phyloP scores from a whole-genome alignment of 2,797 vertebrate species.

The Dromococcyx pavoninus region DNA sequence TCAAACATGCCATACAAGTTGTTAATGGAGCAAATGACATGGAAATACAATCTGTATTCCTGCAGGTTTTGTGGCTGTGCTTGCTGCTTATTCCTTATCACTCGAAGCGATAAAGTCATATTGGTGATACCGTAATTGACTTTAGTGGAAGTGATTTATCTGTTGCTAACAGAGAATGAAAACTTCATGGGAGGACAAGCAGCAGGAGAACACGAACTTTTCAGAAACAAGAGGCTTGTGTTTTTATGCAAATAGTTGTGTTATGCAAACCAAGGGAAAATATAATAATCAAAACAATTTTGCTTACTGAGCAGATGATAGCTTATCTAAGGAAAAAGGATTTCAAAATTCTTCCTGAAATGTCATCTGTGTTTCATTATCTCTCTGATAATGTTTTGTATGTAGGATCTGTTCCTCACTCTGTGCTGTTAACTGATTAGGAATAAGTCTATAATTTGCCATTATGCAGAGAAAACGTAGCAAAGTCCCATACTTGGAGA shows the following conservation, averaged over 20 bases:
- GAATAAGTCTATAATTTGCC: neutral
- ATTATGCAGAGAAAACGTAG: neutral
- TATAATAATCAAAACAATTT: neutral
- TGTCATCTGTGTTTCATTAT: slow-evolving; percentile 32
- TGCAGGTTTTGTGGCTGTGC: slow-evolving; percentile 41
- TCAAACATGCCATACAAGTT: slow-evolving; percentile 9
- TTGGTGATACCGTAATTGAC: slow-evolving; percentile 62
- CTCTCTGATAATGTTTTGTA: neutral
- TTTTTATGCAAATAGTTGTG: slow-evolving; percentile 47
- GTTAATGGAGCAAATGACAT: slow-evolving; percentile 53
- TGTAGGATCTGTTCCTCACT: neutral
- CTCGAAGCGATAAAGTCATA: slow-evolving; percentile 38
- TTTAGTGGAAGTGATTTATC: slow-evolving; percentile 58
- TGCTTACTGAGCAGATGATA: slow-evolving; percentile 13
- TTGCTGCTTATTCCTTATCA: slow-evolving; percentile 54
- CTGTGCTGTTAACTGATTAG: neutral
- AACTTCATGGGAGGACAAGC: neutral
- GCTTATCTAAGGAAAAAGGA: neutral
- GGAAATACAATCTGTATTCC: slow-evolving; percentile 45
- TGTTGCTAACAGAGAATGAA: slow-evolving; percentile 51
- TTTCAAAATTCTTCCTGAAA: slow-evolving; percentile 28
- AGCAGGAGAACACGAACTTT: slow-evolving; percentile 18
- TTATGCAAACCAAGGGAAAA: slow-evolving; percentile 6
- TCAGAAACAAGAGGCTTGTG: slow-evolving; percentile 7
- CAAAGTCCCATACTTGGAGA: neutral